Percentiles rank a stretch among this genome's conserved stretches.
These are phyloP conservation scores for Atractosteus spatula DNA, from an alignment of 2,113 vertebrate species.

Conservation along the genomic window DNA sequence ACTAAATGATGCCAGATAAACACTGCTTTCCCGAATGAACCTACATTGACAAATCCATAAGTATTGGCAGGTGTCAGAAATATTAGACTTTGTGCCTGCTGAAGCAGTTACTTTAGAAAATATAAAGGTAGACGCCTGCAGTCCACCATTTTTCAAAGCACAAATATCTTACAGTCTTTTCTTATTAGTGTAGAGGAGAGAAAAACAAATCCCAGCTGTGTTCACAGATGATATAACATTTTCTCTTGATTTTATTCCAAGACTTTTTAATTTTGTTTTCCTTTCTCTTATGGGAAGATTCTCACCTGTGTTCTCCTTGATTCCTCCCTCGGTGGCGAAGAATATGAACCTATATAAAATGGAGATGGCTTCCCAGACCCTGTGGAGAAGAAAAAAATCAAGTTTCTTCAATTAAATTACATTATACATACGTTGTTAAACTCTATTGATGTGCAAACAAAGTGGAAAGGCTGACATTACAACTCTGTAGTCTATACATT, in stretches of 20 bases:
- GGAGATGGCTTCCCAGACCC: conserved; percentile 90
- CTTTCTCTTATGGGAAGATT: not conserved
- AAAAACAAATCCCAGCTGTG: conserved; percentile 26
- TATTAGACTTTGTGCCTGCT: conserved; percentile 22
- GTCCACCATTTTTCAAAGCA: conserved; percentile 33
- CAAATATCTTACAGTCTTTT: conserved; percentile 46
- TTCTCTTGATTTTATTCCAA: not conserved
- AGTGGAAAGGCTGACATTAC: no score
- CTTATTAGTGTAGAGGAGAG: conserved; percentile 36
- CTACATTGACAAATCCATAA: conserved; percentile 11
- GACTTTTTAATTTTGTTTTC: not conserved
- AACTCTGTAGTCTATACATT: no score
- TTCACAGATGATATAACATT: conserved; percentile 6
- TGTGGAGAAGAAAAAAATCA: conserved; percentile 43
- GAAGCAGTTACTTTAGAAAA: conserved; percentile 50
- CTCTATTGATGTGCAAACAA: no score
- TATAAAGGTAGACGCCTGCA: conserved; percentile 52
- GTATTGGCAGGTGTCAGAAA: conserved; percentile 45
- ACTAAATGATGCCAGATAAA: no score
- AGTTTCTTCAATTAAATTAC: not conserved
- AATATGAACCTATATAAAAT: conserved; percentile 95
- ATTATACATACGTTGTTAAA: no score
- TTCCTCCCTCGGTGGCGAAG: conserved; percentile 90
- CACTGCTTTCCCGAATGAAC: no score
- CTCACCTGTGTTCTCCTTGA: conserved; percentile 87